These are phyloP conservation scores for Manis crassicaudata DNA, from an alignment of 2,797 vertebrate genomes.

Conservation along the genomic window DNA sequence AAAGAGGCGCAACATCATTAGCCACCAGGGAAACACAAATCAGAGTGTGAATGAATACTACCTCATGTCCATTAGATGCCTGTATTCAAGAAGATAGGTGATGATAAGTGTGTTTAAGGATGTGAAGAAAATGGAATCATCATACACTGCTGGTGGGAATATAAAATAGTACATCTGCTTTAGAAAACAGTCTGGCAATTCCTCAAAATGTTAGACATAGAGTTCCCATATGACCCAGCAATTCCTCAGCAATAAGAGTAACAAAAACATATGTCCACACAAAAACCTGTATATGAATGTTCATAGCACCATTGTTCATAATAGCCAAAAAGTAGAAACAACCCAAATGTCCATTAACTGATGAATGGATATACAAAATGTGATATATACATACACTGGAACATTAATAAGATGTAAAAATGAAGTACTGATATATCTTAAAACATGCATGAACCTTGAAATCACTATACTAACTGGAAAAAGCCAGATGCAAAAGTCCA, in stretches of 20 bases:
- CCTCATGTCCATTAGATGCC: not conserved
- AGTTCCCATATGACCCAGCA: not conserved
- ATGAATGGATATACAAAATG: not conserved
- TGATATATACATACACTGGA: not conserved
- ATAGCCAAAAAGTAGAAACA: not conserved
- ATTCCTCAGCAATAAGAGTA: not conserved
- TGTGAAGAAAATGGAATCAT: not conserved
- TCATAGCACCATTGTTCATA: not conserved
- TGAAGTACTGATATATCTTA: not conserved
- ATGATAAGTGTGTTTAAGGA: not conserved
- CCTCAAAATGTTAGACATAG: not conserved
- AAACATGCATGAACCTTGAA: not conserved
- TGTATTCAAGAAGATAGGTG: not conserved
- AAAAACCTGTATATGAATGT: not conserved
- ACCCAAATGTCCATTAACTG: not conserved
- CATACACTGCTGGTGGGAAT: not conserved
- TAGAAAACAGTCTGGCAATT: not conserved
- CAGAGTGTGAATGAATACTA: not conserved
- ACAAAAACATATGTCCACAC: not conserved
- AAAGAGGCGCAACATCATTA: not conserved
- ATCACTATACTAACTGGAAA: not conserved
- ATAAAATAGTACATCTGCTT: not conserved
- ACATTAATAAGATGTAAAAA: not conserved
- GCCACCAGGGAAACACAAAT: not conserved
- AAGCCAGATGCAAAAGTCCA: not conserved